Conservation (phyloP, 1,140 invertebrate genomes). For the Galleria mellonella region DNA sequence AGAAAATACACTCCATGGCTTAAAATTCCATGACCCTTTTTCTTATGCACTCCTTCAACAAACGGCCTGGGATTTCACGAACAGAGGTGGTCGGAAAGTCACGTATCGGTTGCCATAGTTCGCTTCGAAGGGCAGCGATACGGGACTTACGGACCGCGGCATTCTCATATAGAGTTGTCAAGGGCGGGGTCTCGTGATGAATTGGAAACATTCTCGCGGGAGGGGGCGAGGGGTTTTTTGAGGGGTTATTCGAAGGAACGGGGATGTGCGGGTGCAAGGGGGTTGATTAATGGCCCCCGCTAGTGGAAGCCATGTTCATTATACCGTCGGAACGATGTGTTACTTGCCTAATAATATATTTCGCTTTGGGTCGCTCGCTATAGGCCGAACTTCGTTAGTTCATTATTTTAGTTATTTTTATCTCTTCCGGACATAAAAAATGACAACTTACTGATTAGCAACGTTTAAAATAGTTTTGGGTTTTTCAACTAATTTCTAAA, state of each 20-base stretch:
- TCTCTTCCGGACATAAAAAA: slow-evolving; percentile 62
- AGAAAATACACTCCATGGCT: slow-evolving; percentile 49
- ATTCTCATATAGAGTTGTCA: slow-evolving; percentile 74
- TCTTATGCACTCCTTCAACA: slow-evolving; percentile 14
- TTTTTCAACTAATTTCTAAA: slow-evolving; percentile 24
- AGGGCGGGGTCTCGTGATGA: slow-evolving; percentile 73
- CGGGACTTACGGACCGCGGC: slow-evolving; percentile 37
- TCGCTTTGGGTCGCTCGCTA: slow-evolving; percentile 52
- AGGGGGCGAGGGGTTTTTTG: slow-evolving; percentile 24
- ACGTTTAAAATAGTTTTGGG: slow-evolving; percentile 30
- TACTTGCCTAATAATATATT: slow-evolving; percentile 70
- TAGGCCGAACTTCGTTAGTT: slow-evolving; percentile 46
- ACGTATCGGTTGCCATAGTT: slow-evolving; percentile 17
- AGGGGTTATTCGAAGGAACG: slow-evolving; percentile 48
- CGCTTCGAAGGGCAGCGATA: slow-evolving; percentile 16
- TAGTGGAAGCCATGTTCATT: slow-evolving; percentile 72
- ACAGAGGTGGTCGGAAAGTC: slow-evolving; percentile 24
- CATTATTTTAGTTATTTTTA: slow-evolving; percentile 69
- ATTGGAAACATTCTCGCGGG: slow-evolving; percentile 63
- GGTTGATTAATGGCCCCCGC: slow-evolving; percentile 59
- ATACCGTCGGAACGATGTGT: slow-evolving; percentile 67
- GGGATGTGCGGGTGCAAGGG: slow-evolving; percentile 34
- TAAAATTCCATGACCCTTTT: slow-evolving; percentile 27
- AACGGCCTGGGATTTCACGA: slow-evolving; percentile 20
- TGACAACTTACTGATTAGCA: slow-evolving; percentile 41